Evolutionary conservation across 2,888 invertebrate species (phyloP).

Genomic region (Antitype chi): DNA sequence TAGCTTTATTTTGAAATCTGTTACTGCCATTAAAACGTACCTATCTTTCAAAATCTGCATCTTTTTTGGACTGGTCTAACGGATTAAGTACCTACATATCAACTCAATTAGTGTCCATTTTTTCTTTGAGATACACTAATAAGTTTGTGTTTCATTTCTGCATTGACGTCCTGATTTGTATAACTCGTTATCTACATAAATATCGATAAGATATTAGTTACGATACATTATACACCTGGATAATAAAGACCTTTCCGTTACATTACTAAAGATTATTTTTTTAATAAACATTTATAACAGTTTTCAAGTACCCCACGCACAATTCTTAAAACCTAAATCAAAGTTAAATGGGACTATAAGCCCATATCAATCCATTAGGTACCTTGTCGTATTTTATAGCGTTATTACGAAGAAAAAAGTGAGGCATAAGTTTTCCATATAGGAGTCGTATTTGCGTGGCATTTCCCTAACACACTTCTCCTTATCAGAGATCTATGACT

Average conservation of each 20-base stretch:
- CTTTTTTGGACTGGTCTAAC: not conserved
- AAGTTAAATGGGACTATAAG: not conserved
- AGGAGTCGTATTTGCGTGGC: slow-evolving; percentile 22
- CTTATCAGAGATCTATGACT: slow-evolving; percentile 50
- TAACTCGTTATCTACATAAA: slow-evolving; percentile 1
- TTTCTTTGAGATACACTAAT: slow-evolving; percentile 15
- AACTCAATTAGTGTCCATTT: not conserved
- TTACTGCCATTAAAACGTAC: not conserved
- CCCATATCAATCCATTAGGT: slow-evolving; percentile 9
- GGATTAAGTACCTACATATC: not conserved
- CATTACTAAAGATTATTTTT: not conserved
- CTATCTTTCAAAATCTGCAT: not conserved
- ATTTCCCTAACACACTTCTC: slow-evolving; percentile 46
- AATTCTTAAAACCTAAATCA: not conserved
- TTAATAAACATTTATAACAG: no score
- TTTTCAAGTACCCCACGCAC: not conserved
- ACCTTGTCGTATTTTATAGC: slow-evolving; percentile 5
- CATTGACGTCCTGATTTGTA: slow-evolving; percentile 16
- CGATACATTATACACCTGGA: not conserved
- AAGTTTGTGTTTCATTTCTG: not conserved
- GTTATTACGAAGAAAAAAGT: slow-evolving; percentile 18
- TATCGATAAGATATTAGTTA: not conserved
- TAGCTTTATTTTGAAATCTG: not conserved
- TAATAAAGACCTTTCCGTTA: not conserved
- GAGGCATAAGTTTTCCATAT: not conserved